Evolutionary conservation across 1,140 invertebrate species (phyloP).

Genomic region (Lerema accius): DNA sequence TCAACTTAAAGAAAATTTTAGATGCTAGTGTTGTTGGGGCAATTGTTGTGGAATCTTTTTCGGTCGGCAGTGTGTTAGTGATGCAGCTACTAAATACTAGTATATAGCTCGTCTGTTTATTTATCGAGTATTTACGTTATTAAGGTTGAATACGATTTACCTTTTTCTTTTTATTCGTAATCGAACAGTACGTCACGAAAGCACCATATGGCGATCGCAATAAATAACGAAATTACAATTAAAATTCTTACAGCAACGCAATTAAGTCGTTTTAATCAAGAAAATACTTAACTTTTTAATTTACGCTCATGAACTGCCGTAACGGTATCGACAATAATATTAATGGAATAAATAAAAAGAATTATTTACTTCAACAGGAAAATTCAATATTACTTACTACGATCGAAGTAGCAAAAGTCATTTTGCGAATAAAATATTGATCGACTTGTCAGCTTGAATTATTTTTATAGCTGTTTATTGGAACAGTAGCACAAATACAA

Average conservation of each 20-base stretch:
- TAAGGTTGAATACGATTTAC: too few relatives aligned
- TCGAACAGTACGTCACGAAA: too few relatives aligned
- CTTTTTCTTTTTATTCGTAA: too few relatives aligned
- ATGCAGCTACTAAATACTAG: too few relatives aligned
- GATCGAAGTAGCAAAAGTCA: neutral
- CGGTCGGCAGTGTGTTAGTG: too few relatives aligned
- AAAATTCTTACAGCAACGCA: neutral
- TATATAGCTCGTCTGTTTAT: too few relatives aligned
- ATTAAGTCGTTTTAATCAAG: neutral
- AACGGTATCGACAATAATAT: neutral
- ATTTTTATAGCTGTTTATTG: conserved; percentile 1
- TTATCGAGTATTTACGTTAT: too few relatives aligned
- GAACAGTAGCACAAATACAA: conserved; percentile 7
- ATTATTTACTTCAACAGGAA: conserved; percentile 8
- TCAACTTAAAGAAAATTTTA: too few relatives aligned
- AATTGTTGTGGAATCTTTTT: too few relatives aligned
- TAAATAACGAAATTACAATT: neutral
- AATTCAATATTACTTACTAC: neutral
- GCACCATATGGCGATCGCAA: neutral
- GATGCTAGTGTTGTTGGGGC: too few relatives aligned
- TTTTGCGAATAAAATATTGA: conserved; percentile 11
- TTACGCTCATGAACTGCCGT: neutral
- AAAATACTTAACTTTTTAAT: neutral
- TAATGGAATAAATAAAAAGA: neutral
- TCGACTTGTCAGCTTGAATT: neutral